Evolutionary conservation across 2,888 invertebrate genomes (phyloP), one percentile per base, ranked within the genome.

Genomic region (Microctonus brassicae): DNA sequence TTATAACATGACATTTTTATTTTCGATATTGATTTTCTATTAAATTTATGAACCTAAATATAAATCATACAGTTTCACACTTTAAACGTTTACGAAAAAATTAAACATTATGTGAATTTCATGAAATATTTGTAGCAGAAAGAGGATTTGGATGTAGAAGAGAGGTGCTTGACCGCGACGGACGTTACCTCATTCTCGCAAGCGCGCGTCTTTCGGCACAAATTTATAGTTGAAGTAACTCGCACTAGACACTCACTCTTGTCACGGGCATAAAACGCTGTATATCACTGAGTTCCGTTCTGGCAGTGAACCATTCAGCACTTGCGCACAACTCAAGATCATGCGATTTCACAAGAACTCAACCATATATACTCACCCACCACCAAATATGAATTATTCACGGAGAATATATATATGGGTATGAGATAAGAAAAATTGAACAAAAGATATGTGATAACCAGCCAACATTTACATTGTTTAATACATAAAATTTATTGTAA

Each of bases 251-350:
- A 73, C 76, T 72, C 73, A 75, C 74, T 75, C 72, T 77, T 77
- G 75, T 75, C 76, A 72, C 68, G 74, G 72, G 70, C 75, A 74
- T 77, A 76, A 77, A 77, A 75, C 70, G 74, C 73, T 75, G 73
- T 77, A 77, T 75, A 76, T 77, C 76, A 74, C 73, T 29, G 71
- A 64, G 64, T 77, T 76, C 76, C 76, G 76, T 74, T 74, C 72
- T 77, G 76, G 76, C 76, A 75, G 69, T 76, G 74, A 70, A 75
- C 73, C 74, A 62, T 42, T 62, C 62, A 34, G 62, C 26, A 42
- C 24, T 42, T 33, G 63, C 47, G 42, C 47, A 26, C 39, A 39
- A 36, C 62, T 39, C 34, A 60, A 42, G 39, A 42, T 39, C 39
- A 47, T 36, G 20, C 63, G 47, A 47, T 33, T 47, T 52, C 47